These are phyloP conservation scores for Heptranchias perlo DNA, from an alignment of 2,113 vertebrate genomes.

Conservation along the genomic window DNA sequence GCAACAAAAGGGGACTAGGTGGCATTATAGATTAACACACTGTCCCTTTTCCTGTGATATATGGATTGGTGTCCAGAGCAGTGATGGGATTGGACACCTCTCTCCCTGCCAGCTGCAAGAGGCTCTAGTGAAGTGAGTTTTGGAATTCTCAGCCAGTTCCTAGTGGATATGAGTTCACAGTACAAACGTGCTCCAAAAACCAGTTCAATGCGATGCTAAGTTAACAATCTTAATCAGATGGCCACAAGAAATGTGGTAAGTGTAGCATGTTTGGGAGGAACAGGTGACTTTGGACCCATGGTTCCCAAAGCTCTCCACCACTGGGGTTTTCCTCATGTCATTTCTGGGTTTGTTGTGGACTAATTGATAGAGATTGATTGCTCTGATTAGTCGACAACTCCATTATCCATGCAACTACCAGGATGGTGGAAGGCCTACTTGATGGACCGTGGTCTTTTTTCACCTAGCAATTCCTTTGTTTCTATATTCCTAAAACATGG, in stretches of 20 bases:
- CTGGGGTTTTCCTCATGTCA: background rate
- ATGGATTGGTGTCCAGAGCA: background rate
- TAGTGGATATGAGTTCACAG: background rate
- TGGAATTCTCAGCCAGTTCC: background rate
- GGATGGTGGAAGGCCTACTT: no score
- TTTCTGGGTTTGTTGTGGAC: background rate
- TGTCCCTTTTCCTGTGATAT: background rate
- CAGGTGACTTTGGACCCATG: background rate
- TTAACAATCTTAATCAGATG: background rate
- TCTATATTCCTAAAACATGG: no score
- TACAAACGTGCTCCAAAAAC: no score
- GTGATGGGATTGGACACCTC: background rate
- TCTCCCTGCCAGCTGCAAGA: background rate
- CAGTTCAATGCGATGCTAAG: background rate
- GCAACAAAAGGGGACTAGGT: background rate
- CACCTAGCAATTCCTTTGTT: background rate
- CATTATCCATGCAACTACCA: no score
- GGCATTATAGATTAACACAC: background rate
- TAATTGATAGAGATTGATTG: background rate
- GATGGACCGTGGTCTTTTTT: background rate
- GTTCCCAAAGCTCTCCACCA: background rate
- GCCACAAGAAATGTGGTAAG: background rate
- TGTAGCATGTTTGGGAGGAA: background rate
- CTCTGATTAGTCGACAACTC: background rate
- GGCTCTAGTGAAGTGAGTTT: background rate